Base-by-base conservation (phyloP, 2,888 invertebrate genomes). In the Vannuccia rotundouncinata region DNA sequence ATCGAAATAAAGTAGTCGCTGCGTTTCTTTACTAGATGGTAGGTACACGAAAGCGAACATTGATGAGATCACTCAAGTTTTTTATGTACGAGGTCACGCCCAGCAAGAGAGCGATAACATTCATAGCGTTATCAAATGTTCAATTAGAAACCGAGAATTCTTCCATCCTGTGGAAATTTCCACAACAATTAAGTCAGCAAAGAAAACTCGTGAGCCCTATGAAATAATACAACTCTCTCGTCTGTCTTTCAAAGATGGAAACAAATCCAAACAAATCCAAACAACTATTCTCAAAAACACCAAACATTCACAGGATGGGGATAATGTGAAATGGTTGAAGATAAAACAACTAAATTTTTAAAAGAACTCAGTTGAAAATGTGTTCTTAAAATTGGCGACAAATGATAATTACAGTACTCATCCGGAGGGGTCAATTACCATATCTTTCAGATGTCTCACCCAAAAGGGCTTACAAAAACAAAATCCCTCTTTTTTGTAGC, bases 171-270 rank as follows among this genome's bases (percentile, higher is more conserved):
- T 66, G 66, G 10, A n/a, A 66, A 66, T 66, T 66, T 66, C 66
- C 25, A 5, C 2, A n/a, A 66, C 66, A 66, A 22, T 66, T 66
- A 66, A 66, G 66, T 66, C 66, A 66, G 66, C 66, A 66, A 66
- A 66, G 25, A 45, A 66, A 66, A 66, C 66, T 66, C 22, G 10
- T 66, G 66, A 66, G 66, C 66, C 66, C 10, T 66, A 66, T 66
- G 66, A 66, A 66, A 66, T 66, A 66, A 66, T 66, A n/a, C 66
- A 66, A 66, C 66, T 66, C 66, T 66, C 66, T 66, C 25, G 66
- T 66, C n/a, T n/a, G n/a, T n/a, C n/a, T n/a, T n/a, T n/a, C n/a
- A n/a, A n/a, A n/a, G n/a, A 66, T 27, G 13, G 66, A 22, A 66
- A 22, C 2, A 66, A 66, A 66, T n/a, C n/a, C n/a, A n/a, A n/a